A percentile compares a stretch with the other conserved stretches of the same genome.
Evolutionary conservation across 1,140 invertebrate genomes (phyloP).

Genomic region (Heliconius himera): DNA sequence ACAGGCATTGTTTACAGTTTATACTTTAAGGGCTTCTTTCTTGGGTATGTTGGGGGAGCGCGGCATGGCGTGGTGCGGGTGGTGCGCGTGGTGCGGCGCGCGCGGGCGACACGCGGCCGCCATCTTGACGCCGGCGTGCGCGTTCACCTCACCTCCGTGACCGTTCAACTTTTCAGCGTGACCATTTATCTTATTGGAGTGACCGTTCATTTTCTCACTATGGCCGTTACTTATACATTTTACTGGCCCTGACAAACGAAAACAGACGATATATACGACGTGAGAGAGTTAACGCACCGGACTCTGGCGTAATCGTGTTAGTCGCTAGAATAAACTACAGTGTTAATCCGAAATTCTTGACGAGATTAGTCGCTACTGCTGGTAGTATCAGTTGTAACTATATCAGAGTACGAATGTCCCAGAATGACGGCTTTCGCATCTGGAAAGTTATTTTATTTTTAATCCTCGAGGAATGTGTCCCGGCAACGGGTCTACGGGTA

Average conservation of each 20-base stretch:
- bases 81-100: background rate
- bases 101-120: constrained; percentile 1
- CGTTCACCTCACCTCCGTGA: constrained; percentile 46
- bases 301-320: constrained; percentile 75
- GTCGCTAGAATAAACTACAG: constrained; percentile 45
- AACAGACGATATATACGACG: constrained; percentile 53
- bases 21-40: constrained; percentile 71
- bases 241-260: constrained; percentile 69
- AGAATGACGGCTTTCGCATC: constrained; percentile 62
- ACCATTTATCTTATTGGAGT: constrained; percentile 50
- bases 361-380: constrained; percentile 53
- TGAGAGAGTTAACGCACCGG: constrained; percentile 31
- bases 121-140: constrained; percentile 31
- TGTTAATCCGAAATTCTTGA: constrained; percentile 46
- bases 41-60: constrained; percentile 74
- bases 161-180: constrained; percentile 52
- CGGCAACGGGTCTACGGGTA: constrained; percentile 45
- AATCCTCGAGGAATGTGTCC: constrained; percentile 46
- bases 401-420: constrained; percentile 61
- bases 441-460: constrained; percentile 66
- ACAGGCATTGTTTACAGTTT: constrained; percentile 45
- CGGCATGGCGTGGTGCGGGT: constrained; percentile 37
- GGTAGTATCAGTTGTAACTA: constrained; percentile 57
- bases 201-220: constrained; percentile 53
- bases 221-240: constrained; percentile 61